A percentile compares a stretch with the other conserved stretches of the same genome.
Conservation (phyloP, 2,797 vertebrate species). For the Danio tinwini region DNA sequence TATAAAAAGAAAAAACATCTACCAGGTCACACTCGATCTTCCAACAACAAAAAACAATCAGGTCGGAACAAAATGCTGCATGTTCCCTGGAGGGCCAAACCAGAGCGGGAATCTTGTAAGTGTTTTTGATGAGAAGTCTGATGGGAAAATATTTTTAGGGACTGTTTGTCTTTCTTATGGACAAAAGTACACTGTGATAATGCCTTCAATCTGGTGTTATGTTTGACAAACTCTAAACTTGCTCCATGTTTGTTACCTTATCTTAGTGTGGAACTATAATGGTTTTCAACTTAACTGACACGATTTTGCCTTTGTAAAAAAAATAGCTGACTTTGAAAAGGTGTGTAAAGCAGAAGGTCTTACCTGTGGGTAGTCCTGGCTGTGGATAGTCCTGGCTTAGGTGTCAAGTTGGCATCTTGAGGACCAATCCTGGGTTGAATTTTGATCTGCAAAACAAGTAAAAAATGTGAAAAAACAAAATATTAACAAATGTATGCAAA, state of each 20-base stretch:
- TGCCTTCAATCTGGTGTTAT: background rate
- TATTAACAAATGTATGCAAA: background rate
- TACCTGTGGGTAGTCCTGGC: background rate
- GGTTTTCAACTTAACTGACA: background rate
- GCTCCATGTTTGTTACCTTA: constrained; percentile 6
- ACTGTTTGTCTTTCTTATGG: background rate
- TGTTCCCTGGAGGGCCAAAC: background rate
- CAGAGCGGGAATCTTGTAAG: background rate
- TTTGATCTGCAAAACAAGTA: background rate
- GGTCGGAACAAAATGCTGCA: constrained; percentile 27
- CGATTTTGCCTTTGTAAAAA: constrained; percentile 1
- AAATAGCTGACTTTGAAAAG: background rate
- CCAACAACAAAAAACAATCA: constrained; percentile 27
- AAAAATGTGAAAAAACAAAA: background rate
- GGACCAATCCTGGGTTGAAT: background rate
- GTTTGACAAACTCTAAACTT: background rate
- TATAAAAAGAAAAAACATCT: constrained; percentile 31
- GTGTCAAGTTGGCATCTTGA: background rate
- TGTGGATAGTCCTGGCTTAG: background rate
- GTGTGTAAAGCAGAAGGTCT: background rate
- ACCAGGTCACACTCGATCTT: constrained; percentile 1
- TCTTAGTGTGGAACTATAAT: background rate
- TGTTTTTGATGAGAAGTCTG: constrained; percentile 30
- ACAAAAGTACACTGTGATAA: constrained; percentile 29
- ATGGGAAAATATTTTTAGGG: constrained; percentile 1